phyloP scores from a whole-genome alignment of 2,888 invertebrate genomes.

The Sinotaia quadrata region DNA sequence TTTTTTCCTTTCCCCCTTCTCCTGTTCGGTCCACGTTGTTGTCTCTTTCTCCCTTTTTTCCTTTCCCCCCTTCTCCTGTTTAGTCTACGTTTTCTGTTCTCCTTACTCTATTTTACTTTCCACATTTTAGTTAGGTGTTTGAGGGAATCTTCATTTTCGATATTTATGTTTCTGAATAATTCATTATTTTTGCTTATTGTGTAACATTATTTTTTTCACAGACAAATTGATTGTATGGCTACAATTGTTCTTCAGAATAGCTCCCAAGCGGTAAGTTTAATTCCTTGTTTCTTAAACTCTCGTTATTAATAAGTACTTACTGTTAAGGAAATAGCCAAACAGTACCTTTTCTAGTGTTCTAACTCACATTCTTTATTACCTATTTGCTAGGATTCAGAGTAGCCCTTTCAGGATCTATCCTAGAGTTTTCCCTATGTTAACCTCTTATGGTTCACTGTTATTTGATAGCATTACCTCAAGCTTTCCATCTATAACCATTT shows the following conservation, averaged over 20 bases:
- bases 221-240: slow-evolving; percentile 38
- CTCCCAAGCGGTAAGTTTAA: slow-evolving; percentile 37
- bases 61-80: background rate
- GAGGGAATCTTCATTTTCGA: background rate
- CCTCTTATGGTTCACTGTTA: too few species aligned
- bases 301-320: background rate
- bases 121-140: background rate
- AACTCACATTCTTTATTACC: too few species aligned
- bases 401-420: too few species aligned
- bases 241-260: slow-evolving; percentile 42
- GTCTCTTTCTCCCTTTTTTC: background rate
- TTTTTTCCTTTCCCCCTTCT: background rate
- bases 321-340: background rate
- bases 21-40: background rate
- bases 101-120: background rate
- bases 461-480: too few species aligned
- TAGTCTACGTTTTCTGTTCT: background rate
- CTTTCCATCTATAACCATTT: too few species aligned
- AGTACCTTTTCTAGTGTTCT: too few species aligned
- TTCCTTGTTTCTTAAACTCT: background rate
- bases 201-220: slow-evolving; percentile 26
- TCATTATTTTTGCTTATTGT: background rate
- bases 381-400: too few species aligned
- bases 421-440: background rate
- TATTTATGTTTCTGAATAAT: background rate